phyloP scores from a whole-genome alignment of 2,888 invertebrate genomes.

The Eristalis pertinax region DNA sequence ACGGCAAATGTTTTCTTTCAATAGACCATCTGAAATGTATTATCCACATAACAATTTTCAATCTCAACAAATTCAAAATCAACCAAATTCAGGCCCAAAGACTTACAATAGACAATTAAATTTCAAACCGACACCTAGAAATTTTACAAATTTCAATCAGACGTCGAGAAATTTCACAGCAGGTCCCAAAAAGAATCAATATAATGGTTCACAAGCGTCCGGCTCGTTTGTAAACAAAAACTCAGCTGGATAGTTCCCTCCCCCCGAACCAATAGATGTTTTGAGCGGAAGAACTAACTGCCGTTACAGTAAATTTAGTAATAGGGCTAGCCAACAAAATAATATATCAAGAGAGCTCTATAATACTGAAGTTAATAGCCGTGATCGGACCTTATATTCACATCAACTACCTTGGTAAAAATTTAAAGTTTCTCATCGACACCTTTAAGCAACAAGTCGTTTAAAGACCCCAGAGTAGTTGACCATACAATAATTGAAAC shows the following conservation, averaged over 20 bases:
- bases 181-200: not conserved
- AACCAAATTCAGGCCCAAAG: not conserved
- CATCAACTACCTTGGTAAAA: no score
- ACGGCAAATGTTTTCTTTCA: no score
- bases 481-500: no score
- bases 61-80: not conserved
- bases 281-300: constrained; percentile 15
- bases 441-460: no score
- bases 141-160: not conserved
- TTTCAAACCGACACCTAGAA: not conserved
- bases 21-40: not conserved
- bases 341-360: not conserved
- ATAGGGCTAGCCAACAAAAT: not conserved
- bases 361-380: not conserved
- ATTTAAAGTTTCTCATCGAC: no score
- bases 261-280: constrained; percentile 26
- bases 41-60: not conserved
- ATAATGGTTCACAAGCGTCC: not conserved
- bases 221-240: not conserved
- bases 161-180: not conserved
- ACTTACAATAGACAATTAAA: not conserved
- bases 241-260: not conserved
- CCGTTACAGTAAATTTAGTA: not conserved
- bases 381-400: not conserved
- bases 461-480: no score